Evolutionary conservation across 2,888 invertebrate species (phyloP).

Genomic region (Phengaris alcon): DNA sequence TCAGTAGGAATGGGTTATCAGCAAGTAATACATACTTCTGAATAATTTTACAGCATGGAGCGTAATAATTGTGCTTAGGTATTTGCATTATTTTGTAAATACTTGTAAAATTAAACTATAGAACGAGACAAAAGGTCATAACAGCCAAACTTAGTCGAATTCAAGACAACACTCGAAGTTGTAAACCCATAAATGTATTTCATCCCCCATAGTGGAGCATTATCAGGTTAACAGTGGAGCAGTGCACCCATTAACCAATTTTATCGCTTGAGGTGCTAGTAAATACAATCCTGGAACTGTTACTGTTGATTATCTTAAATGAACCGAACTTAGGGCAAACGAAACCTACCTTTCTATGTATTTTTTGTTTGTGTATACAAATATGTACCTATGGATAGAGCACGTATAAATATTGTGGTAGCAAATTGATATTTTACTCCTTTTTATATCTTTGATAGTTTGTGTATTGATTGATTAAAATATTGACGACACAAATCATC

Average conservation of each 20-base stretch:
- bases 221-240: conserved; percentile 43
- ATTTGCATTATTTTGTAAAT: too few species aligned
- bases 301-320: conserved; percentile 17
- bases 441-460: too few species aligned
- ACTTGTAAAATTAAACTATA: not conserved
- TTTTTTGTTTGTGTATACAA: too few species aligned
- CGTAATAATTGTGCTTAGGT: too few species aligned
- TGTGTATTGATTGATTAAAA: too few species aligned
- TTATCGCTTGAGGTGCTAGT: conserved; percentile 53
- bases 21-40: too few species aligned
- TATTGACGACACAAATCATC: too few species aligned
- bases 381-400: too few species aligned
- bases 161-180: conserved; percentile 8
- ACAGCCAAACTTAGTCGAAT: not conserved
- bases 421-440: too few species aligned
- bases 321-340: conserved; percentile 2
- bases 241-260: conserved; percentile 60
- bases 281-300: conserved; percentile 1
- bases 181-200: conserved; percentile 21
- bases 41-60: too few species aligned
- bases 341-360: not conserved
- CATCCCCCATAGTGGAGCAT: conserved; percentile 31
- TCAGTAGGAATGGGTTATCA: too few species aligned
- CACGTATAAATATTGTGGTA: too few species aligned
- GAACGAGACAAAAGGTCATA: not conserved